Percentiles rank a stretch among this genome's conserved stretches.
phyloP scores from a whole-genome alignment of 2,113 vertebrate species.

The Maccullochella peelii region DNA sequence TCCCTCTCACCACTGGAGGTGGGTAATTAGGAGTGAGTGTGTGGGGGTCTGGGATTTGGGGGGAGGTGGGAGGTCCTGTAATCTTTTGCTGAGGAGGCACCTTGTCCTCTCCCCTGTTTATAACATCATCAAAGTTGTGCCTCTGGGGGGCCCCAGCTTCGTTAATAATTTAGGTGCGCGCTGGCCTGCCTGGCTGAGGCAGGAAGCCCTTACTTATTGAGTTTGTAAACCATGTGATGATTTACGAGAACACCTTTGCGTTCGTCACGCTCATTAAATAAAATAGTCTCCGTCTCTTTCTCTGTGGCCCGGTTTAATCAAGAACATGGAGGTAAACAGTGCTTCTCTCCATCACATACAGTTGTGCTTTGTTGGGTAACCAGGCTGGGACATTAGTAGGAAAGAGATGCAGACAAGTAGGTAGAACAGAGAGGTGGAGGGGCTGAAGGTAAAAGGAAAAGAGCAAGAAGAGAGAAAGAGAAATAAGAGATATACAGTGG shows the following conservation, averaged over 20 bases:
- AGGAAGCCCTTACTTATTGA: conserved; percentile 96
- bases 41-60: conserved; percentile 64
- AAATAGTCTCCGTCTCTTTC: conserved; percentile 83
- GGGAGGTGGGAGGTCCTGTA: conserved; percentile 88
- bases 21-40: conserved; percentile 89
- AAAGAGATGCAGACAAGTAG: conserved; percentile 21
- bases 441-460: background rate
- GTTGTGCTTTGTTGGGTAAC: conserved; percentile 15
- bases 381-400: background rate
- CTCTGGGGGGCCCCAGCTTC: conserved; percentile 90
- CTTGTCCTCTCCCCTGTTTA: conserved; percentile 93
- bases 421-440: background rate
- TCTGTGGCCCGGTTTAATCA: conserved; percentile 83
- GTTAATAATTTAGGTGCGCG: conserved; percentile 99
- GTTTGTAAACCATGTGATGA: conserved; percentile 98
- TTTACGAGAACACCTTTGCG: conserved; percentile 96
- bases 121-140: conserved; percentile 98
- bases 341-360: conserved; percentile 62
- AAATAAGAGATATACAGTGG: background rate
- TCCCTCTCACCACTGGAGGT: conserved; percentile 88
- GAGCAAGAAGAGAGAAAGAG: background rate
- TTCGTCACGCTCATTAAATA: conserved; percentile 96
- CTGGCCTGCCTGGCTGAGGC: conserved; percentile 94
- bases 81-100: conserved; percentile 98
- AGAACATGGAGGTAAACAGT: conserved; percentile 87